Base-by-base conservation (phyloP, 2,888 invertebrate genomes). In the Diplolepis rosae region DNA sequence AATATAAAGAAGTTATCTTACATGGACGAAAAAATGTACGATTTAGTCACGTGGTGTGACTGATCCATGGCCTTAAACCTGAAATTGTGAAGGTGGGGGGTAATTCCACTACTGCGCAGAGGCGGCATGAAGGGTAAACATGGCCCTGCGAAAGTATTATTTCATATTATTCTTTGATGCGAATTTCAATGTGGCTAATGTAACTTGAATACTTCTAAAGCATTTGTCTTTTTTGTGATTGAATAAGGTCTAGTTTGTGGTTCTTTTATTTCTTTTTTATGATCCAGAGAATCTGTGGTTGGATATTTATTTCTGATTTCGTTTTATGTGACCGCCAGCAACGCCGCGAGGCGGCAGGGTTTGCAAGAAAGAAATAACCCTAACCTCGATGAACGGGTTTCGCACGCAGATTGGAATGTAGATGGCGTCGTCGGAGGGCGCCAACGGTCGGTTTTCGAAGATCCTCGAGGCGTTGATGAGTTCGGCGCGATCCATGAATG, bases 371-470 rank as follows among this genome's bases (percentile, higher is more conserved):
- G 51, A 67, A 67, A 61, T 61, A 39, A 35, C 61, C 61, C 61
- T 61, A 61, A 61, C 61, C 61, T 61, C 39, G 61, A 22, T 42
- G 39, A 67, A 70, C 66, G 70, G 74, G 68, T 76, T 81, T 80
- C 78, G 82, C 79, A 77, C 79, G 79, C 80, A 82, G 84, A 86
- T 85, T 76, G 87, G 87, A 87, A 87, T 86, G 81, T 83, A 84
- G 85, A 86, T 85, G 85, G 85, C 83, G 85, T 85, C 84, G 85
- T 85, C 81, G 77, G 77, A 79, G 83, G 87, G 85, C 85, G 86
- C 84, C 85, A 84, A 86, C 85, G 22, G 50, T 66, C 30, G 11
- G 52, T 6, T 61, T 45, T 67, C 6, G 35, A 35, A 42, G 66
- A 61, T 35, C 65, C 52, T 76, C 68, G 75, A 88, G 87, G 88